Base-by-base conservation (phyloP, 1,140 invertebrate genomes). In the Eriocheir sinensis region DNA sequence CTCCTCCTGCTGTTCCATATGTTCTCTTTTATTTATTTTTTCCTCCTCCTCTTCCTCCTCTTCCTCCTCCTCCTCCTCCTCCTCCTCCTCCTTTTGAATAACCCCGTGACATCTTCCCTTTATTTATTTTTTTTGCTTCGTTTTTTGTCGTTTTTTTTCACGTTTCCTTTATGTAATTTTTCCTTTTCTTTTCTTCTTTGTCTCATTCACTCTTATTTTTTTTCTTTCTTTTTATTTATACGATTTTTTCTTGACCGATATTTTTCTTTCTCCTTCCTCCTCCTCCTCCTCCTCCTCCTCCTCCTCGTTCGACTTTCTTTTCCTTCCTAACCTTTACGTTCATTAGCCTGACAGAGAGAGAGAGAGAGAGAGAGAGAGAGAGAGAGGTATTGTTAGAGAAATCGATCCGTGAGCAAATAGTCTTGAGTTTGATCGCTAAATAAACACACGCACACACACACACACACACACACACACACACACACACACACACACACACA, bases 401-500 rank as follows among this genome's bases (percentile, higher is more conserved):
- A n/a, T n/a, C n/a, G n/a, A n/a, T n/a, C n/a, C n/a, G n/a, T n/a
- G 79, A 81, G 79, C n/a, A 86, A 41, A 86, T 41, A 41, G 41
- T 8, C 4, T 21, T 0, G 83, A 32, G 83, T 36, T 4, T 36
- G 30, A 86, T 27, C 12, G 83, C 21, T 36, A 48, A 34, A 89
- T 30, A 3, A 3, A 41, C n/a, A 91, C 48, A 91, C 89, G 34
- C 44, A 44, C 89, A 90, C 53, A 36, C 83, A 86, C 34, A 86
- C 83, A 88, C 38, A 88, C 38, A 88, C 38, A 41, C 38, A 88
- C 38, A 88, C 38, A 88, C 38, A 88, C 38, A 88, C 38, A 88
- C 38, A 88, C 38, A 88, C 38, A 88, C 38, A 88, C 38, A 88
- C 38, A 88, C 38, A 88, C 38, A 88, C 60, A 91, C n/a, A 80